Base-by-base conservation (phyloP, 2,113 vertebrate genomes). In the Nicator chloris region DNA sequence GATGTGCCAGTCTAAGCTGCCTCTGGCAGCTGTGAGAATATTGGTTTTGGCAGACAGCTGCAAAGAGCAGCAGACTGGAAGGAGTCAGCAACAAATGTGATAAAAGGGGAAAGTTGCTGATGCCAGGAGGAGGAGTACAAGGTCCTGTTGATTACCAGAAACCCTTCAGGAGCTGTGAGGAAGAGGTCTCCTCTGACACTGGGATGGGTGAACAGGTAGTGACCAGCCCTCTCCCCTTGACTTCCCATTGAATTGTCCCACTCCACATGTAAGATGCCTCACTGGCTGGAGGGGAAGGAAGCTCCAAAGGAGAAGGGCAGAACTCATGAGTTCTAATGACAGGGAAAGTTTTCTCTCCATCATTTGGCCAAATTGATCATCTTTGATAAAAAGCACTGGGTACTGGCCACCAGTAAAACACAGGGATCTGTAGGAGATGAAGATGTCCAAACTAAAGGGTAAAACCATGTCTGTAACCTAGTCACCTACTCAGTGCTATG, bases 41-140 rank as follows among this genome's bases (percentile, higher is more conserved):
- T 97, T 97, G 92, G 96, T 96, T 97, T 97, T 97, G 97, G 97
- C 97, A 97, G 93, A 86, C 75, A 91, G 90, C 95, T 96, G 61
- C 83, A 96, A 97, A 96, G 85, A 95, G 88, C 93, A 94, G 92
- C 91, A 97, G 97, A 97, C 96, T 96, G 91, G 88, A 97, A 97
- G 96, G 97, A 97, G 95, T 97, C 97, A 96, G 97, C 83, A 95
- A 88, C 95, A 96, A 96, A 97, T 86, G 93, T 95, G 97, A 95
- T 97, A 97, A 95, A 97, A 97, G 92, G 78, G 56, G 83, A 95
- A 97, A 97, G 94, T 86, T 97, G 92, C 94, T 95, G 95, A 96
- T 8, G 80, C 96, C 96, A 95, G 86, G 92, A 94, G 92, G 88
- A 96, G 93, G 96, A 95, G 88, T 77, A 93, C 68, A 90, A 94